phyloP scores from a whole-genome alignment of 2,113 vertebrate species.

The Nycticryphes semicollaris region DNA sequence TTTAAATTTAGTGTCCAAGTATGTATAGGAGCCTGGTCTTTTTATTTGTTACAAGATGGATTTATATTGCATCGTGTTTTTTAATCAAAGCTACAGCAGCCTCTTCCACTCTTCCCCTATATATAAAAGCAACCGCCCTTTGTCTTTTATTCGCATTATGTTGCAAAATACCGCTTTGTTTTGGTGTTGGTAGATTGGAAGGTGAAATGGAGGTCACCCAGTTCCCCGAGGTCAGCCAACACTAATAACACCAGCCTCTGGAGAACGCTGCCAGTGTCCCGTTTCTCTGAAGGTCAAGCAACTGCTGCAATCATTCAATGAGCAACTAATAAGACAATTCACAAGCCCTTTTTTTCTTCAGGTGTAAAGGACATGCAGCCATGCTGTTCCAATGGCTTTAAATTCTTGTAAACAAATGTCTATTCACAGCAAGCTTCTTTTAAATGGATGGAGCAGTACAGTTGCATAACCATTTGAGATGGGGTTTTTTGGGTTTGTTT shows the following conservation, averaged over 20 bases:
- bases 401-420: neutral
- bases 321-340: slow-evolving; percentile 18
- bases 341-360: neutral
- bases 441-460: neutral
- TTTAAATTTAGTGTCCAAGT: neutral
- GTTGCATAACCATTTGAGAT: neutral
- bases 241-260: slow-evolving; percentile 45
- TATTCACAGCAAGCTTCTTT: neutral
- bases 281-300: slow-evolving; percentile 46
- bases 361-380: neutral
- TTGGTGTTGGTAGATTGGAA: neutral
- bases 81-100: neutral
- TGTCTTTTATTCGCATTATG: neutral
- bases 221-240: neutral
- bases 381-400: neutral
- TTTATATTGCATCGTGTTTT: neutral
- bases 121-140: neutral
- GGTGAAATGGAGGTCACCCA: slow-evolving; percentile 46
- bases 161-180: slow-evolving; percentile 24
- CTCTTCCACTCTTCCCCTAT: neutral
- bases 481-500: neutral
- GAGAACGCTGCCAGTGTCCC: neutral
- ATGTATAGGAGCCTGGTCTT: neutral
- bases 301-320: slow-evolving; percentile 28
- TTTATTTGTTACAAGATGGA: neutral